Base-by-base conservation (phyloP, 2,888 invertebrate genomes). In the Zhengitettix transpicula region DNA sequence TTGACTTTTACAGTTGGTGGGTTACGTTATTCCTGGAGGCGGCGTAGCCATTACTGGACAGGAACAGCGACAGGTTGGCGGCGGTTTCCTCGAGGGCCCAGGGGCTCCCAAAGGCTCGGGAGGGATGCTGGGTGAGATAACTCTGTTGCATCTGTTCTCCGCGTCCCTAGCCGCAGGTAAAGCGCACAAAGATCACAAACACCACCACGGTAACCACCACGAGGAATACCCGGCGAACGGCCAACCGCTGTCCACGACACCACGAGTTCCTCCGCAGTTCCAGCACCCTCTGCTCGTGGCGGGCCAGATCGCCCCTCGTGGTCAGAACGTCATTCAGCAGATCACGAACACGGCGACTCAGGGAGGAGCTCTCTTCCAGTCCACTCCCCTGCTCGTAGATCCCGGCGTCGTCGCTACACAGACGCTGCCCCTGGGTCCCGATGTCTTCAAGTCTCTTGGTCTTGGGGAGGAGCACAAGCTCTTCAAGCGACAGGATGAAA, bases 131-230 rank as follows among this genome's bases (percentile, higher is more conserved):
- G 87, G 65, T 3, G 89, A 90, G 74, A 71, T 90, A 61, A 90
- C 90, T 1, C 82, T 90, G 80, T 72, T 89, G 1, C 88, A 89
- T 70, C 71, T 90, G 16, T 90, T 90, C 73, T 82, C 81, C 61
- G 87, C 89, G 0, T 89, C 89, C 0, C 70, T 90, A 61, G 87
- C 87, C 3, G 89, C 89, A 2, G 90, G 90, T 0, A 90, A 90
- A 72, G 89, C 89, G 0, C 89, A 90, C 73, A 85, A 83, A 65
- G 88, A 89, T 68, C 89, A 90, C 73, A 90, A 89, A 69, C 90
- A 90, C 69, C 90, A 90, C 69, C 89, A 90, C 72, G 89, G 82
- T 0, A 88, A 89, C 70, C 85, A 85, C 67, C 87, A 84, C 68
- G 85, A 82, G 67, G 86, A 87, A 69, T 52, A 56, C 10, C 59